phyloP scores from a whole-genome alignment of 2,113 vertebrate genomes.

The Hemibagrus wyckioides region DNA sequence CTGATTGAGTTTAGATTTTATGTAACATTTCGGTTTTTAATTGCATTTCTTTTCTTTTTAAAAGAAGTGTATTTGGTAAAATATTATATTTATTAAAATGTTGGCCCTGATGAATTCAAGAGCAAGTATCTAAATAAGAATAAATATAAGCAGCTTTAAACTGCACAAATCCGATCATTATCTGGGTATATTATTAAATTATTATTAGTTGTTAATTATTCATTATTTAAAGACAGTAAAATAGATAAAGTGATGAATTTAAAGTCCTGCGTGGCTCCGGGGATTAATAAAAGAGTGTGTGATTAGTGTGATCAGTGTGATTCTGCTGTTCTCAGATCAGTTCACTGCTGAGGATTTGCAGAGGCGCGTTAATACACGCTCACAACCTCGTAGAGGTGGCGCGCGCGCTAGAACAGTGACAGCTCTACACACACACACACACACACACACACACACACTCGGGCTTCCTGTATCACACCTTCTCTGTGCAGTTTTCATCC shows the following conservation, averaged over 20 bases:
- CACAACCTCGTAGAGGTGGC: neutral
- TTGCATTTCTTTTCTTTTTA: neutral
- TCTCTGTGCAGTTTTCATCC: slow-evolving; percentile 10
- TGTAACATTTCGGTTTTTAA: neutral
- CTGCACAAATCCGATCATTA: too few relatives aligned
- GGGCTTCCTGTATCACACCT: slow-evolving; percentile 51
- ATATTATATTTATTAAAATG: too few relatives aligned
- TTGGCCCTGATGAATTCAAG: too few relatives aligned
- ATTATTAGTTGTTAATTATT: too few relatives aligned
- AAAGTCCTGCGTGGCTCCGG: neutral
- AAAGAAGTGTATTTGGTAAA: too few relatives aligned
- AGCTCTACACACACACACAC: neutral
- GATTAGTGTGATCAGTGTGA: neutral
- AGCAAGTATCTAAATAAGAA: too few relatives aligned
- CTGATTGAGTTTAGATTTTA: neutral
- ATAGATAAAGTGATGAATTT: neutral
- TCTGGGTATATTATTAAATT: too few relatives aligned
- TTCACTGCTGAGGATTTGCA: neutral
- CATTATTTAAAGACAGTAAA: too few relatives aligned
- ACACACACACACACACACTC: neutral
- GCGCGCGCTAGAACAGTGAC: too few relatives aligned
- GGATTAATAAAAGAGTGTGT: neutral
- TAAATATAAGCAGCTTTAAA: too few relatives aligned
- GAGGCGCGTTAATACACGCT: neutral
- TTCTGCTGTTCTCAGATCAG: neutral